phyloP scores from a whole-genome alignment of 2,797 vertebrate species.

The Platyrinchus mystaceus region DNA sequence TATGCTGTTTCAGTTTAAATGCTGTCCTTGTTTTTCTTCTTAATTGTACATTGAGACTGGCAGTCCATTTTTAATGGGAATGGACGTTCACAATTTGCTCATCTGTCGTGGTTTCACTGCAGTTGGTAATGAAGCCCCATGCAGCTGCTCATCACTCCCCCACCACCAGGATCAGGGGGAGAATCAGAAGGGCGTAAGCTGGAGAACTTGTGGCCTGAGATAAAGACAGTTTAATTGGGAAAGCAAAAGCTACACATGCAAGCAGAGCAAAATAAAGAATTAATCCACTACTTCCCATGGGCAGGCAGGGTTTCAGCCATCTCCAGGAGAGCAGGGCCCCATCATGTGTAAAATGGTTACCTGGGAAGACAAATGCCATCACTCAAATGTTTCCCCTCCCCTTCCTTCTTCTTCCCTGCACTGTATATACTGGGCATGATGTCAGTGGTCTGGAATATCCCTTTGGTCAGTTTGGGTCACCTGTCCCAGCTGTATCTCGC shows the following conservation, averaged over 20 bases:
- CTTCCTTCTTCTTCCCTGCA: neutral
- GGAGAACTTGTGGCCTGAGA: neutral
- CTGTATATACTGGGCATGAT: neutral
- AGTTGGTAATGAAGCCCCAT: neutral
- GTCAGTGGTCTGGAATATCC: neutral
- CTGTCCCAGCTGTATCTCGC: neutral
- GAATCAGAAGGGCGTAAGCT: neutral
- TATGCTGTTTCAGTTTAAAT: neutral
- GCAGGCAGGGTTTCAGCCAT: neutral
- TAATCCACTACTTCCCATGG: neutral
- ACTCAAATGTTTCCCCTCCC: neutral
- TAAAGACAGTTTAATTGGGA: neutral
- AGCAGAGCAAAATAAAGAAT: neutral
- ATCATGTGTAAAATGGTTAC: neutral
- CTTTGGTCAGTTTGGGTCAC: neutral
- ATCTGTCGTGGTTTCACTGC: neutral
- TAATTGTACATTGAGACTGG: neutral
- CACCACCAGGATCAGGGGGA: neutral
- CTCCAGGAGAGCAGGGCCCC: neutral
- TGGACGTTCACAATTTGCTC: neutral
- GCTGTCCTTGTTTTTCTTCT: neutral
- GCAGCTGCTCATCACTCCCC: neutral
- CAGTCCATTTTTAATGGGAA: neutral
- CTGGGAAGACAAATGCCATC: neutral
- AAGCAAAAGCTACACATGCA: neutral